Base-by-base conservation (phyloP, 2,797 vertebrate species). In the Rhinophrynus dorsalis region DNA sequence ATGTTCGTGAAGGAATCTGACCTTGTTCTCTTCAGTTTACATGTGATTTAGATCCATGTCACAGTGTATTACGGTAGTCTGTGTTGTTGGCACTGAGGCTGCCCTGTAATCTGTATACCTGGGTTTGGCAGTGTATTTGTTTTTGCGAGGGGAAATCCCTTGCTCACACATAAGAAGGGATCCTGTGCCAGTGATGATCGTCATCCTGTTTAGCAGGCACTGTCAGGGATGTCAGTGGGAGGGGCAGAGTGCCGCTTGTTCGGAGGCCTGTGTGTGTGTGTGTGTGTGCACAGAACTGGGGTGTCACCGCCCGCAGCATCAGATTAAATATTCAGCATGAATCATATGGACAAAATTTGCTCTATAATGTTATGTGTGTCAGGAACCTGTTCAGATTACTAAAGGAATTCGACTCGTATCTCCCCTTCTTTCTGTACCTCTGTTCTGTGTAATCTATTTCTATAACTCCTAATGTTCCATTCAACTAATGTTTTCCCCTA, bases 121-220 rank as follows among this genome's bases (percentile, higher is more conserved):
- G 3, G 44, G 24, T 52, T 72, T 72, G 68, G 68, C 68, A 72
- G 27, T 24, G 60, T 8, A 29, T 57, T 57, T 71, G 59, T 71
- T 64, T 64, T 60, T 59, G 60, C 32, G 44, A 65, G 47, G 68
- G 68, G 68, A 65, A 72, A 72, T 65, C 68, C 68, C 54, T 65
- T 15, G 44, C 60, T 65, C 54, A 21, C 52, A 12, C 44, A 72
- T 65, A 72, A 72, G 65, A 51, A 40, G 52, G 52, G 24, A 44
- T 58, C 33, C 68, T 51, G 45, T 72, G 68, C 68, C 68, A 72
- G 35, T 63, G 47, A 51, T 32, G 33, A 59, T 65, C 52, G 44
- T 64, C 54, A 32, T 51, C 60, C 52, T 51, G 61, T 48, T 64
- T 20, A 71, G 52, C 51, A 44, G 11, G 51, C 40, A 32, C 51